phyloP scores from a whole-genome alignment of 1,140 invertebrate species.

The Seison nebaliae region DNA sequence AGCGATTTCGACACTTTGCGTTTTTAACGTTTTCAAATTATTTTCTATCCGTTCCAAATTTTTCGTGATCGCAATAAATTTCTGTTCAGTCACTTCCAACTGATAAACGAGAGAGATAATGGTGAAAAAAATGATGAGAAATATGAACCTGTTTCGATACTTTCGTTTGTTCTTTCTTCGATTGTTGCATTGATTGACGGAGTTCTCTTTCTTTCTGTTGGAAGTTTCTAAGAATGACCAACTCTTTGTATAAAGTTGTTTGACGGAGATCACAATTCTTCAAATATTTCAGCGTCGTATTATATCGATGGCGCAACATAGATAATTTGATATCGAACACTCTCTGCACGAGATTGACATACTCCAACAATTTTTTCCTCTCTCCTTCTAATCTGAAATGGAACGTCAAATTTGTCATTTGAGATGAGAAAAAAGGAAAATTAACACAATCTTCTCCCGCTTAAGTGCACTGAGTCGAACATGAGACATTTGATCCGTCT shows the following conservation, averaged over 20 bases:
- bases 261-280: constrained; percentile 29
- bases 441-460: too few species aligned
- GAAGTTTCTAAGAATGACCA: constrained; percentile 44
- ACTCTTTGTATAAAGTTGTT: constrained; percentile 47
- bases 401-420: too few species aligned
- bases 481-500: too few species aligned
- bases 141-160: background rate
- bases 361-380: too few species aligned
- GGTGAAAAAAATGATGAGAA: background rate
- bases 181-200: constrained; percentile 15
- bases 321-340: too few species aligned
- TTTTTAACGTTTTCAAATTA: constrained; percentile 32
- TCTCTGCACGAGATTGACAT: too few species aligned
- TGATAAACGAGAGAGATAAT: too few species aligned
- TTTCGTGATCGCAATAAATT: constrained; percentile 34
- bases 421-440: too few species aligned
- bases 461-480: too few species aligned
- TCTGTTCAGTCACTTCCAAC: constrained; percentile 31
- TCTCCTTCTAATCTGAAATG: too few species aligned
- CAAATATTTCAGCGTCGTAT: background rate
- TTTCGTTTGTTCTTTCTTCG: background rate
- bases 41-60: constrained; percentile 34
- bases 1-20: constrained; percentile 34
- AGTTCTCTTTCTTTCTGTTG: constrained; percentile 42
- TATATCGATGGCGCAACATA: too few species aligned